A percentile compares a stretch with the other conserved stretches of the same genome.
These are phyloP conservation scores for Gasterosteus nipponicus DNA, from an alignment of 2,113 vertebrate genomes.

Conservation along the genomic window DNA sequence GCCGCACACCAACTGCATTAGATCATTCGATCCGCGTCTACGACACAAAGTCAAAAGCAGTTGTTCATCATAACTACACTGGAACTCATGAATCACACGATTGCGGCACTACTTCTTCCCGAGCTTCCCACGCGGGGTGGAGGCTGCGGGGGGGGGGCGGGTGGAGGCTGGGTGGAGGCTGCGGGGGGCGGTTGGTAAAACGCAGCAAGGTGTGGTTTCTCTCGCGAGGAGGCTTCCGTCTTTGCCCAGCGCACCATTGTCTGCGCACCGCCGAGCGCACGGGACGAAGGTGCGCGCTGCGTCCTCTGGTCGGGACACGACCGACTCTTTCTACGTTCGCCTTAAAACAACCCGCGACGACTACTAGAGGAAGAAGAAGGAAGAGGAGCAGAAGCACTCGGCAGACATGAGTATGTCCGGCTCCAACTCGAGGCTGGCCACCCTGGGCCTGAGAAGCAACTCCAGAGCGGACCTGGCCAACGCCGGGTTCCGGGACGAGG, in stretches of 20 bases:
- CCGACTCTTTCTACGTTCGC: neutral
- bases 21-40: too few species aligned
- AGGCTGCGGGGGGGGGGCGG: constrained; percentile 14
- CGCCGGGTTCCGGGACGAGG: constrained; percentile 43
- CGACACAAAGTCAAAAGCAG: too few species aligned
- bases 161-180: too few species aligned
- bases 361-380: neutral
- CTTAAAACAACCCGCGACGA: neutral
- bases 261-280: constrained; percentile 68
- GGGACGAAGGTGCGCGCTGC: constrained; percentile 25
- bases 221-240: constrained; percentile 73
- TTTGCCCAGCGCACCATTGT: constrained; percentile 57
- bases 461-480: constrained; percentile 72
- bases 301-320: constrained; percentile 27
- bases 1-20: neutral
- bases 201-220: constrained; percentile 77
- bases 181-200: constrained; percentile 22
- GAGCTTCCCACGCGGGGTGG: constrained; percentile 9
- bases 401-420: constrained; percentile 71
- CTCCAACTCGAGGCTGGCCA: constrained; percentile 47
- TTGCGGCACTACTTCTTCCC: constrained; percentile 11
- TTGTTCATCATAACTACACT: too few species aligned
- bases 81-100: neutral
- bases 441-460: constrained; percentile 53
- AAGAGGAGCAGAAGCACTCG: neutral